A percentile compares a stretch with the other conserved stretches of the same genome.
These are phyloP conservation scores for Brachypteracias leptosomus DNA, from an alignment of 2,113 vertebrate species.

Conservation along the genomic window DNA sequence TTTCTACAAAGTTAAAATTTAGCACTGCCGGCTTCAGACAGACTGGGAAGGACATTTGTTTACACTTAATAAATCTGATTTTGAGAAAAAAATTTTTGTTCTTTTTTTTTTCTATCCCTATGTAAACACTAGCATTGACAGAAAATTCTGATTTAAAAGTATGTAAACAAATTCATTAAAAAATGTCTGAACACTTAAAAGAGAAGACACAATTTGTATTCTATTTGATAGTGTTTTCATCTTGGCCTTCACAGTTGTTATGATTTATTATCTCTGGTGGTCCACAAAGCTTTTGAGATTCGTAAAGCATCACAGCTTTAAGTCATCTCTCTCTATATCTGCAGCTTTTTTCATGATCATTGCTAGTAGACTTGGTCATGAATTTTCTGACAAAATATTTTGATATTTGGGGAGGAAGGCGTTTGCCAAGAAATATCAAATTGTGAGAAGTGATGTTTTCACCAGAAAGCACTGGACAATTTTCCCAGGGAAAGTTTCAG, in stretches of 20 bases:
- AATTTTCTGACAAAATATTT: background rate
- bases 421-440: background rate
- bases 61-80: constrained; percentile 54
- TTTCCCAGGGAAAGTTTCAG: background rate
- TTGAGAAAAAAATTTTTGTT: constrained; percentile 1
- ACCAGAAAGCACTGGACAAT: background rate
- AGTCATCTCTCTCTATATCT: background rate
- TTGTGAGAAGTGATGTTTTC: background rate
- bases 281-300: background rate
- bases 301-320: background rate
- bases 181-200: background rate
- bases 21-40: background rate
- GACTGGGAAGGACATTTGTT: background rate
- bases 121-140: background rate
- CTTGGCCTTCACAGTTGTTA: background rate
- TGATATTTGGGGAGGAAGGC: background rate
- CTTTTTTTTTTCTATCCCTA: background rate
- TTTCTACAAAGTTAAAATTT: constrained; percentile 43
- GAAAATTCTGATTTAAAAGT: background rate
- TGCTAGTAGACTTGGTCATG: background rate
- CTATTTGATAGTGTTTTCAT: background rate
- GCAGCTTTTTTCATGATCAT: rapidly evolving
- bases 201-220: background rate
- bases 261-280: background rate
- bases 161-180: background rate